Evolutionary conservation across 2,888 invertebrate genomes (phyloP).

Genomic region (Neocrepidodera transversa): DNA sequence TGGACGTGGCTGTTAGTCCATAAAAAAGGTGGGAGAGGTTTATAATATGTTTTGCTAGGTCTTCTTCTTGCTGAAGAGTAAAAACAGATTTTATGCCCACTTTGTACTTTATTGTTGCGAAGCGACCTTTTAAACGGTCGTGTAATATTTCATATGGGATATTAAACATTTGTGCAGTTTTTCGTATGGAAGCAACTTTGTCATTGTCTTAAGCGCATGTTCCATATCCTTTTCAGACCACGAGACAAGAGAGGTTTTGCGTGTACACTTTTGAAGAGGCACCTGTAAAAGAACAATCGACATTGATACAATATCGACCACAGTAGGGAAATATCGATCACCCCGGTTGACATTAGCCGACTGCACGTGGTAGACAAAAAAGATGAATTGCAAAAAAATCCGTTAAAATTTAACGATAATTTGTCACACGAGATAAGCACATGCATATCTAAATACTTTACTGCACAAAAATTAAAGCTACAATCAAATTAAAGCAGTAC

Average conservation of each 20-base stretch:
- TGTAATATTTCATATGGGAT: not conserved
- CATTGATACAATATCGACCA: not conserved
- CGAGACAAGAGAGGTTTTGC: not conserved
- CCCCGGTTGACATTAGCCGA: not conserved
- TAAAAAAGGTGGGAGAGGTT: not conserved
- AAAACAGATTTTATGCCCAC: not conserved
- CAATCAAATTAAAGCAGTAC: no score
- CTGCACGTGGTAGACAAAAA: not conserved
- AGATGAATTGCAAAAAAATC: not conserved
- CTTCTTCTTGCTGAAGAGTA: not conserved
- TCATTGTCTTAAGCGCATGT: not conserved
- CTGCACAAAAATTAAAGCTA: not conserved
- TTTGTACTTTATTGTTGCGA: not conserved
- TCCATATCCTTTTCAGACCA: not conserved
- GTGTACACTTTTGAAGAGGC: not conserved
- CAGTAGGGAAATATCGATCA: not conserved
- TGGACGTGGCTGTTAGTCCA: not conserved
- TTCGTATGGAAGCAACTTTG: not conserved
- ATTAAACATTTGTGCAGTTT: not conserved
- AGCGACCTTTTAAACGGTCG: not conserved
- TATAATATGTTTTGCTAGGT: not conserved
- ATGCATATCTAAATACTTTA: not conserved
- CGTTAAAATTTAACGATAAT: not conserved
- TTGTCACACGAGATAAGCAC: not conserved
- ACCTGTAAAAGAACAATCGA: not conserved